Evolutionary conservation across 2,797 vertebrate genomes (phyloP).

Genomic region (Coccyzus lansbergi): DNA sequence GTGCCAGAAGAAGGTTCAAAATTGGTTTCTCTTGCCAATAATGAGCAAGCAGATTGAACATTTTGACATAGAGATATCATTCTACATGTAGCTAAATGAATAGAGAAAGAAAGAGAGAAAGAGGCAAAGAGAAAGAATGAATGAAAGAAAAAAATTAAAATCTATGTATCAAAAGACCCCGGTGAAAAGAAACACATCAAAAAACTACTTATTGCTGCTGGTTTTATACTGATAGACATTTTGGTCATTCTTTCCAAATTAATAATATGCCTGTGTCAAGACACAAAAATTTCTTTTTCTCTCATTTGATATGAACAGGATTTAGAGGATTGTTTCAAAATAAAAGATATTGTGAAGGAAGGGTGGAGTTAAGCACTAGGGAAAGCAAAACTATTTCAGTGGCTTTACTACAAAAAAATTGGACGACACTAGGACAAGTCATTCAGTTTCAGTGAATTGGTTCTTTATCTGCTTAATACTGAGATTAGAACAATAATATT

Average conservation of each 20-base stretch:
- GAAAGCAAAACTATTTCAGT: slow-evolving; percentile 25
- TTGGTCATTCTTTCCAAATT: neutral
- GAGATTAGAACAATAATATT: neutral
- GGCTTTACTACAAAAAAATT: neutral
- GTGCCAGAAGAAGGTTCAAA: slow-evolving; percentile 25
- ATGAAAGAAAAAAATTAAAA: neutral
- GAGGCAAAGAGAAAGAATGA: no score
- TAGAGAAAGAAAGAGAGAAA: neutral
- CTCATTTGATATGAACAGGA: neutral
- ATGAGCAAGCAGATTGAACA: slow-evolving; percentile 32
- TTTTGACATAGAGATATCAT: slow-evolving; percentile 13
- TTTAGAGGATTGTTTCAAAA: slow-evolving; percentile 9
- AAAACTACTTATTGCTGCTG: neutral
- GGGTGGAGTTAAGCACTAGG: neutral
- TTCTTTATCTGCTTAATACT: neutral
- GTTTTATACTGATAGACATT: neutral
- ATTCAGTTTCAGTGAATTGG: neutral
- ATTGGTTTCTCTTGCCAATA: slow-evolving; percentile 19
- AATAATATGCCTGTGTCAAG: neutral
- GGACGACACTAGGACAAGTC: neutral
- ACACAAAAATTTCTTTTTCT: neutral
- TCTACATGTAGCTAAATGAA: neutral
- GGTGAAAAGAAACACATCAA: neutral
- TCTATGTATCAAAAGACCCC: neutral
- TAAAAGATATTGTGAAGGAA: neutral